Evolutionary conservation across 1,140 invertebrate genomes (phyloP), one percentile per base, ranked within the genome.

Genomic region (Manduca sexta): DNA sequence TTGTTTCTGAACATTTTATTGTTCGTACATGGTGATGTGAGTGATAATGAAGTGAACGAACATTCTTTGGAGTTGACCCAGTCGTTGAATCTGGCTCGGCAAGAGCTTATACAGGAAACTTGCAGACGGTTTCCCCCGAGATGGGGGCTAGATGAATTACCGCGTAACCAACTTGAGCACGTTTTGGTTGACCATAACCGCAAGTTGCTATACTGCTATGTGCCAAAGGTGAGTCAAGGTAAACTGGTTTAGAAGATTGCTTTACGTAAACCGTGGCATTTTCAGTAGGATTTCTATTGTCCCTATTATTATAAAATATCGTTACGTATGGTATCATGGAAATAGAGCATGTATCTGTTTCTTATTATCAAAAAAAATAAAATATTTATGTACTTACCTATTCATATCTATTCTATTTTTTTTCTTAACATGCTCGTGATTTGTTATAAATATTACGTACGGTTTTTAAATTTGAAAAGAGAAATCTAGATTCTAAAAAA

Each of bases 191-290:
- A 96, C 71, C 92, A 93, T 62, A 88, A 91, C 41, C 92, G 95
- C 64, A 92, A 93, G 67, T 79, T 97, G 2, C 86, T 97, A 0
- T 97, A 97, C 72, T 97, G 96, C 75, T 97, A 97, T 82, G 95
- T 97, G 41, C 95, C 96, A 45, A 97, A 97, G 90, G 94, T 94
- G 87, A 86, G 81, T 69, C 69, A 81, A 78, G 74, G 71, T 59
- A 56, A 67, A 77, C 74, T 0, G 12, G 40, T 42, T 30, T 30
- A 18, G 10, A n/a, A 26, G 15, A 40, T 40, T 11, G 3, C 3
- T 18, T 18, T 4, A 13, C 13, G 35, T 2, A n/a, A 34, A 34
- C 5, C n/a, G 11, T 30, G 5, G 5, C 5, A 30, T 30, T 40
- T 40, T 7, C 38, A 40, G 5, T 40, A 6, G 14, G 38, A 40